Evolutionary conservation across 2,797 vertebrate genomes (phyloP).

Genomic region (Labroides dimidiatus): DNA sequence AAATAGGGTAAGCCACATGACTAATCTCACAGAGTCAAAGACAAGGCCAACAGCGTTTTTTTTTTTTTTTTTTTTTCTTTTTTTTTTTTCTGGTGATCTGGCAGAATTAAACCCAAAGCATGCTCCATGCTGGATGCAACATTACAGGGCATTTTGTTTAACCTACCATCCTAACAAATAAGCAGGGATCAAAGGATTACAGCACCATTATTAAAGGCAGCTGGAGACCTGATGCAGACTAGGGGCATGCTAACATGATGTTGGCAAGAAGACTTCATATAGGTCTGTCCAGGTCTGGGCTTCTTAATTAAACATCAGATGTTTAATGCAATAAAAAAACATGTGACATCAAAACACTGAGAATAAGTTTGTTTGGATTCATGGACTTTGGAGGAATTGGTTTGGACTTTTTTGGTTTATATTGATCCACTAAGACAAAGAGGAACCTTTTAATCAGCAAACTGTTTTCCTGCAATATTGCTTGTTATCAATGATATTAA

Average conservation of each 20-base stretch:
- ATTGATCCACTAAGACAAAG: too few species aligned
- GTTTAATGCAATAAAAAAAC: neutral
- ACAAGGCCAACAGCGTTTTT: slow-evolving; percentile 47
- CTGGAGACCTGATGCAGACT: slow-evolving; percentile 42
- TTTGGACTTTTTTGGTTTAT: too few species aligned
- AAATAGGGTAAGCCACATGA: slow-evolving; percentile 33
- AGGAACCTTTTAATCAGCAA: too few species aligned
- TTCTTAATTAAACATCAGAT: slow-evolving; percentile 26
- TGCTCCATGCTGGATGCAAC: slow-evolving; percentile 41
- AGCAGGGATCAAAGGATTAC: slow-evolving; percentile 65
- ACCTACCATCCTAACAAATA: slow-evolving; percentile 65
- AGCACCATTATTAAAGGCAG: slow-evolving; percentile 63
- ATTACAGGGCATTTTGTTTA: slow-evolving; percentile 58
- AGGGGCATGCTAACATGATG: slow-evolving; percentile 35
- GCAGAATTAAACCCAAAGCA: slow-evolving; percentile 55
- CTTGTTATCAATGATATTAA: too few species aligned
- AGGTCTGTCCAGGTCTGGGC: neutral
- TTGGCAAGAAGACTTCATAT: slow-evolving; percentile 31
- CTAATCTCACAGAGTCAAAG: slow-evolving; percentile 61
- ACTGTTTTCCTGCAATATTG: too few species aligned
- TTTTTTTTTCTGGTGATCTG: slow-evolving; percentile 33
- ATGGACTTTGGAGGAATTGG: too few species aligned
- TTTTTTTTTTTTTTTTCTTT: slow-evolving; percentile 16
- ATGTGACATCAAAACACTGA: neutral
- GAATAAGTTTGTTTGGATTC: too few species aligned